phyloP scores from a whole-genome alignment of 2,888 invertebrate genomes.

The Uropetala carovei region DNA sequence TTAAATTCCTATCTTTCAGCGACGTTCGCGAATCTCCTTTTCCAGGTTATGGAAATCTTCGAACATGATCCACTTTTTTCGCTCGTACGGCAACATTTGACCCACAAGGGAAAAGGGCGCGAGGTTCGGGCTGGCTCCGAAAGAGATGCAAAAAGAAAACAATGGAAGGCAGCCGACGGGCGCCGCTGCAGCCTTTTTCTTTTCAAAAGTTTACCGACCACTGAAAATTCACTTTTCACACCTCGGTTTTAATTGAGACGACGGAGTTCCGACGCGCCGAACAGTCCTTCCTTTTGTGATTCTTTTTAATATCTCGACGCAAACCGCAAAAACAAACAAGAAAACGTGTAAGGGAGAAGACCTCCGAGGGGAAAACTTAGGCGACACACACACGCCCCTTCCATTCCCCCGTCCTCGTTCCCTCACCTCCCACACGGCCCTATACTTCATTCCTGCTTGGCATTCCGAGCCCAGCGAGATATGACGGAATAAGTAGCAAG shows the following conservation, averaged over 20 bases:
- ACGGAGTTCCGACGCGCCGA: background rate
- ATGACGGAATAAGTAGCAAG: too few species aligned
- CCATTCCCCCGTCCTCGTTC: background rate
- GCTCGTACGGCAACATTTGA: too few species aligned
- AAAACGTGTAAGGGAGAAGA: background rate
- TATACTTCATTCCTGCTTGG: background rate
- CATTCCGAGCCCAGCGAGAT: background rate
- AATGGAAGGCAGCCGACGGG: background rate
- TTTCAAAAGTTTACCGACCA: background rate
- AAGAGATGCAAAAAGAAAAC: background rate
- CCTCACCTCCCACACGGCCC: background rate
- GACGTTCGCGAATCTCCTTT: too few species aligned
- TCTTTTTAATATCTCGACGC: background rate
- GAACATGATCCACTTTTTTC: too few species aligned
- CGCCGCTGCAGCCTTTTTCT: background rate
- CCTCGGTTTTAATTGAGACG: background rate
- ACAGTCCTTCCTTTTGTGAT: background rate
- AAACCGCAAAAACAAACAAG: slow-evolving; percentile 18
- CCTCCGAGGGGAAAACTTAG: background rate
- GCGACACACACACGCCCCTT: too few species aligned
- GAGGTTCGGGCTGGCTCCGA: too few species aligned
- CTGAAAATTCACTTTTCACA: background rate
- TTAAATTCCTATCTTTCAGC: too few species aligned
- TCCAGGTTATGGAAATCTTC: too few species aligned
- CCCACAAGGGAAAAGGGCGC: too few species aligned